These are phyloP conservation scores for Nicator chloris DNA, from an alignment of 2,113 vertebrate genomes.

Conservation along the genomic window DNA sequence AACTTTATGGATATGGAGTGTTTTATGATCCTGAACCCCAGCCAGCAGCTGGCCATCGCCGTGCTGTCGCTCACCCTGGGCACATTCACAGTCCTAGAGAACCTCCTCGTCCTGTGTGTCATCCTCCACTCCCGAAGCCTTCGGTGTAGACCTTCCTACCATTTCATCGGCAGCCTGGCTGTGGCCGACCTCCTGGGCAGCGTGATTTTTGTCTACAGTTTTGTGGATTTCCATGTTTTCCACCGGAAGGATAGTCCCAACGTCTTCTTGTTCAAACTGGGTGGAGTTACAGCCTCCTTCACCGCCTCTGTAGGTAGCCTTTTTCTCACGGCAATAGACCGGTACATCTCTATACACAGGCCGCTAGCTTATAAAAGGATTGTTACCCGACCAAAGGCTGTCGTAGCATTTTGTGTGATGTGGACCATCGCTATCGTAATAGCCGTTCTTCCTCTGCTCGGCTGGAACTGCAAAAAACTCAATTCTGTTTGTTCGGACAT, in stretches of 20 bases:
- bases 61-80: conserved; percentile 93
- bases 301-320: conserved; percentile 97
- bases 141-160: conserved; percentile 94
- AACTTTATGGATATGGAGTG: conserved; percentile 99
- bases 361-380: conserved; percentile 96
- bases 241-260: conserved; percentile 95
- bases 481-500: conserved; percentile 95
- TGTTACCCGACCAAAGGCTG: conserved; percentile 95
- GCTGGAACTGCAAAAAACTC: conserved; percentile 98
- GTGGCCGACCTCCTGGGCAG: conserved; percentile 96
- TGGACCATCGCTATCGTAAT: conserved; percentile 97
- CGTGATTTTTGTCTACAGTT: conserved; percentile 98
- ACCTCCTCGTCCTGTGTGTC: conserved; percentile 92
- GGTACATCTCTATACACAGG: conserved; percentile 97
- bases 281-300: conserved; percentile 96
- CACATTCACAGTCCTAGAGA: conserved; percentile 97
- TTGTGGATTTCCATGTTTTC: conserved; percentile 98
- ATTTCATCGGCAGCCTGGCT: conserved; percentile 97
- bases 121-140: conserved; percentile 95
- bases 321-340: conserved; percentile 97
- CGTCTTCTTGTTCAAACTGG: conserved; percentile 96
- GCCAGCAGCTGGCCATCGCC: conserved; percentile 94
- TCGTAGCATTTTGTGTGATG: conserved; percentile 97
- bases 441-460: conserved; percentile 93
- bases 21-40: conserved; percentile 98